These are phyloP conservation scores for Anabacerthia variegaticeps DNA, from an alignment of 2,797 vertebrate genomes.

Conservation along the genomic window DNA sequence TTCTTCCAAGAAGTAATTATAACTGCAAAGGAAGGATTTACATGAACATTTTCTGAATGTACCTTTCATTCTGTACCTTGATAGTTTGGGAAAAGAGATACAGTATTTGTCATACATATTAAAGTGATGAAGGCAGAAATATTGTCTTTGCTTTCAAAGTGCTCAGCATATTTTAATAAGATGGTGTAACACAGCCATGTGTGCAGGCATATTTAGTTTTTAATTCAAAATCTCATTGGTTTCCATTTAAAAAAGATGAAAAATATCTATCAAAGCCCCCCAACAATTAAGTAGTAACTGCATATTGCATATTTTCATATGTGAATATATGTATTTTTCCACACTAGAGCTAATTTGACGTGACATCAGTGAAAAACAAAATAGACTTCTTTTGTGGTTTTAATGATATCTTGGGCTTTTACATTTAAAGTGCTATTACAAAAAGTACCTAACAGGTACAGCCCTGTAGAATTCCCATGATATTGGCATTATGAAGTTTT, in stretches of 20 bases:
- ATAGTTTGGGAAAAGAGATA: background rate
- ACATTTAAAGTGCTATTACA: background rate
- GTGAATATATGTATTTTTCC: background rate
- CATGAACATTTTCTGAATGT: background rate
- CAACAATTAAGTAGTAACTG: background rate
- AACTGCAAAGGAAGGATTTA: background rate
- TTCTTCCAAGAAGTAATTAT: background rate
- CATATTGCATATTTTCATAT: background rate
- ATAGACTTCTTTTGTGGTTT: background rate
- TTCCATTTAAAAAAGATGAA: background rate
- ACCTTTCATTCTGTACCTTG: background rate
- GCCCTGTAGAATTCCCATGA: background rate
- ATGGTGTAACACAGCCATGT: background rate
- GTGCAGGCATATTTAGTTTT: background rate
- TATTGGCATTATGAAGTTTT: background rate
- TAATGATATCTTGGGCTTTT: background rate
- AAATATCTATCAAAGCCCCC: background rate
- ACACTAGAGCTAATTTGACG: background rate
- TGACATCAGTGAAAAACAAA: background rate
- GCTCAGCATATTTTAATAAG: background rate
- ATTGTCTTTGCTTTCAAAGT: background rate
- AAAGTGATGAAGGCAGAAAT: background rate
- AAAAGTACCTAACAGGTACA: background rate
- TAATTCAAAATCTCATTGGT: background rate
- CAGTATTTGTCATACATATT: background rate